A percentile compares a stretch with the other conserved stretches of the same genome.
Conservation (phyloP, 2,113 vertebrate species). For the Dipodomys ordii region DNA sequence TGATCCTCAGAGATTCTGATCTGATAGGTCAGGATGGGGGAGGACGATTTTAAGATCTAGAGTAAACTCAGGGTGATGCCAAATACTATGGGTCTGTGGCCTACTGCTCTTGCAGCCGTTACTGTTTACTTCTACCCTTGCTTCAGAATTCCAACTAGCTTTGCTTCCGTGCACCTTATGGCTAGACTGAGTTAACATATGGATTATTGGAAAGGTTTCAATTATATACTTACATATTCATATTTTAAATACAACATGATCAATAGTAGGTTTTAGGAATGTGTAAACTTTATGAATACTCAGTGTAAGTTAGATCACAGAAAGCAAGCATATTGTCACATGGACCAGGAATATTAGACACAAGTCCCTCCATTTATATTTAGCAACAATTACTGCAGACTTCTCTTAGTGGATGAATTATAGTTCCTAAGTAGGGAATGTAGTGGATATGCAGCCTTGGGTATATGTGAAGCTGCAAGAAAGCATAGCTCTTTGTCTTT, state of each 20-base stretch:
- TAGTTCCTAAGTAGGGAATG: not conserved
- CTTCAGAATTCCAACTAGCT: rapidly evolving
- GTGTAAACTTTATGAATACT: not conserved
- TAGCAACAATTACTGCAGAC: not conserved
- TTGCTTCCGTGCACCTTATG: rapidly evolving
- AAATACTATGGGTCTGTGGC: not conserved
- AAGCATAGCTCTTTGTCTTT: not conserved
- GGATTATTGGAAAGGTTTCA: not conserved
- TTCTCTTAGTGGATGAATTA: not conserved
- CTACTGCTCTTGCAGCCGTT: not conserved
- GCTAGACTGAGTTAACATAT: not conserved
- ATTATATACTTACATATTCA: not conserved
- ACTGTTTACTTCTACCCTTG: rapidly evolving
- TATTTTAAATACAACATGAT: not conserved
- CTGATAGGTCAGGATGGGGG: not conserved
- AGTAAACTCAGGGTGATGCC: not conserved
- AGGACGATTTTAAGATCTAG: too few species aligned
- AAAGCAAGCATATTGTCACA: not conserved
- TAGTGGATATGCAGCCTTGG: rapidly evolving
- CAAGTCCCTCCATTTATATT: not conserved
- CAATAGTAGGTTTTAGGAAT: too few species aligned
- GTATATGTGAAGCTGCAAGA: not conserved
- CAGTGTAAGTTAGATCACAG: not conserved
- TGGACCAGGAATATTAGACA: not conserved
- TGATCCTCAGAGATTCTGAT: not conserved